A percentile compares a stretch with the other conserved stretches of the same genome.
Evolutionary conservation across 2,888 invertebrate genomes (phyloP).

Genomic region (Lasioglossum zephyrum): DNA sequence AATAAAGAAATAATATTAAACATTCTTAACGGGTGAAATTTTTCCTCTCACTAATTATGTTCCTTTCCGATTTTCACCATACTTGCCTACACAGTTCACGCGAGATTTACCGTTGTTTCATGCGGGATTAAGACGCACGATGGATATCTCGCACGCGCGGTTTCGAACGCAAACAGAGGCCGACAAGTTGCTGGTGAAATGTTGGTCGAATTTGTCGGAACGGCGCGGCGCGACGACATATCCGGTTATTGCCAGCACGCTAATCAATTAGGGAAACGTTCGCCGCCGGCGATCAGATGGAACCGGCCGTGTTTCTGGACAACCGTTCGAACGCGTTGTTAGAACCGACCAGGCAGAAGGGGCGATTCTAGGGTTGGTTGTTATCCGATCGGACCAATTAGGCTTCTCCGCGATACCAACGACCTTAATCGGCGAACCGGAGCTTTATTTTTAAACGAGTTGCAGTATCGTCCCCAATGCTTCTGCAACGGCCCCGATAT

Average conservation of each 20-base stretch:
- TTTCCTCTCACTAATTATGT: no score
- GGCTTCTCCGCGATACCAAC: background rate
- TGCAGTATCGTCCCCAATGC: background rate
- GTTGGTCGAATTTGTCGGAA: constrained; percentile 51
- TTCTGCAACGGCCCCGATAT: background rate
- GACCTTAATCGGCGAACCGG: background rate
- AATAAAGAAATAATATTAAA: no score
- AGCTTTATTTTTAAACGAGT: background rate
- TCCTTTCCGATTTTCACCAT: no score
- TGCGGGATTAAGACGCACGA: background rate
- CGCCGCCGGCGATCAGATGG: constrained; percentile 50
- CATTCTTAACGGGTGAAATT: no score
- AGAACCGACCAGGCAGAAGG: constrained; percentile 19
- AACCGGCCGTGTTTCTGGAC: constrained; percentile 48
- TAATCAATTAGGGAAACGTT: constrained; percentile 66
- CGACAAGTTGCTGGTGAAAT: constrained; percentile 33
- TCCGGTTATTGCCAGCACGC: constrained; percentile 62
- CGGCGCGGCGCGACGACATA: constrained; percentile 56
- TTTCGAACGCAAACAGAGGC: background rate
- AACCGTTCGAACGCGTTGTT: constrained; percentile 45
- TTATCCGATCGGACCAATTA: constrained; percentile 35
- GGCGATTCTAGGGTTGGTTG: constrained; percentile 31
- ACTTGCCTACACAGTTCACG: background rate
- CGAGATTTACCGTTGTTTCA: background rate
- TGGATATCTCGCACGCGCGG: background rate